A percentile compares a stretch with the other conserved stretches of the same genome.
phyloP scores from a whole-genome alignment of 1,140 invertebrate genomes.

The Caenorhabditis elegans region WBcel235 BX284606.5:3374001-3374500 shows the following conservation, averaged over 20 bases:
- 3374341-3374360: slow-evolving; percentile 30
- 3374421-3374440: neutral
- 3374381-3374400: slow-evolving; percentile 15
- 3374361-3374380: slow-evolving; percentile 17
- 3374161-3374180: no score
- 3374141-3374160: no score
- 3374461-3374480: slow-evolving; percentile 30
- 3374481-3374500: slow-evolving; percentile 8
- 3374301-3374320: slow-evolving; percentile 23
- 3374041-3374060: no score
- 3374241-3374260: slow-evolving; percentile 31
- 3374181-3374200: no score
- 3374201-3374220: slow-evolving; percentile 11
- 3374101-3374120: no score
- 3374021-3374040: no score
- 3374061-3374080: no score
- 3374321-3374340: neutral
- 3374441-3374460: slow-evolving; percentile 26
- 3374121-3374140: no score
- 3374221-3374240: slow-evolving; percentile 33
- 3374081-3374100: no score
- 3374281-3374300: neutral
- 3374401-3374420: neutral
- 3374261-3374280: slow-evolving; percentile 21
- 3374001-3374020: no score